These are phyloP conservation scores for Chitala chitala DNA, from an alignment of 2,113 vertebrate species.

Conservation along the genomic window DNA sequence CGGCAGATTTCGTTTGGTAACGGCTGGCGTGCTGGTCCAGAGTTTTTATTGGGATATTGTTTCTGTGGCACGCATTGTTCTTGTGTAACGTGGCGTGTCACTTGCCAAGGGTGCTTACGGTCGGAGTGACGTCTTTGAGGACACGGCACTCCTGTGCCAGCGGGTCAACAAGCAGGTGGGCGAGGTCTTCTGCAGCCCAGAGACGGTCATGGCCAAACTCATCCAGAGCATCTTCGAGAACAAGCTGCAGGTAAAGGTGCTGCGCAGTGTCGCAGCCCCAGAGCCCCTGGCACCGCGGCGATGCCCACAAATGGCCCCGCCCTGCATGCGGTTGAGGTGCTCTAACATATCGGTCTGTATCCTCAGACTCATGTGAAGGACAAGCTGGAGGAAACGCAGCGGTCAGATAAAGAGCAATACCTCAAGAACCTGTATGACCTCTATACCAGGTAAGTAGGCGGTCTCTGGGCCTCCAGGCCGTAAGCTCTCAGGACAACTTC, in stretches of 20 bases:
- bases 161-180: constrained; percentile 94
- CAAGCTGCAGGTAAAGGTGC: constrained; percentile 80
- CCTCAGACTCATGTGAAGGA: constrained; percentile 82
- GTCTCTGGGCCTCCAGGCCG: not conserved
- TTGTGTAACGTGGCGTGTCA: not conserved
- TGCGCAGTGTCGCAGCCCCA: not conserved
- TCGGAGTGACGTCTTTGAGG: constrained; percentile 89
- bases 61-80: too few species aligned
- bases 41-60: not conserved
- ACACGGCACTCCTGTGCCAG: constrained; percentile 87
- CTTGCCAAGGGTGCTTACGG: constrained; percentile 77
- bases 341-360: constrained; percentile 29
- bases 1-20: not conserved
- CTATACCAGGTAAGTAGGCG: constrained; percentile 76
- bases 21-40: too few species aligned
- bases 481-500: not conserved
- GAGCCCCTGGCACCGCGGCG: not conserved
- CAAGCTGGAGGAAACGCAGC: constrained; percentile 82
- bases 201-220: constrained; percentile 95
- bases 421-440: constrained; percentile 96
- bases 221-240: constrained; percentile 98
- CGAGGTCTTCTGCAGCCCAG: constrained; percentile 93
- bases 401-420: constrained; percentile 91
- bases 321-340: too few species aligned
- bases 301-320: too few species aligned